phyloP scores from a whole-genome alignment of 2,888 invertebrate species.

The Crematogaster levior region DNA sequence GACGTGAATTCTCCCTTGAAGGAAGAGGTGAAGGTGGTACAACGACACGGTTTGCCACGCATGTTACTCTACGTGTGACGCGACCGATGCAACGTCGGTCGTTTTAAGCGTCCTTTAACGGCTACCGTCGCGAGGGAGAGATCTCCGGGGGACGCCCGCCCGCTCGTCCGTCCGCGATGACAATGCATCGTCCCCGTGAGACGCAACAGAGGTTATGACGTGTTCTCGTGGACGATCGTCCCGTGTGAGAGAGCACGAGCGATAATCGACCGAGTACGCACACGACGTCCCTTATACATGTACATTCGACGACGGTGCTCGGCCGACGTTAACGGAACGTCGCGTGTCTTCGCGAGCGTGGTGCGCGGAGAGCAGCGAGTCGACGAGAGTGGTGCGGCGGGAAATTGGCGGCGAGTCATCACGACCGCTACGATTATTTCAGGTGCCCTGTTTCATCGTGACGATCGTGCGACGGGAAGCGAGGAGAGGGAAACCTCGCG shows the following conservation, averaged over 20 bases:
- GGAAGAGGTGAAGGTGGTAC: background rate
- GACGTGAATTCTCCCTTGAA: background rate
- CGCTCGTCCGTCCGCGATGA: constrained; percentile 1
- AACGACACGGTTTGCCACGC: background rate
- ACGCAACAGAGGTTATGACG: constrained; percentile 10
- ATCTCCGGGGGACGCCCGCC: background rate
- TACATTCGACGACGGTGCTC: background rate
- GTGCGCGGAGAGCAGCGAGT: background rate
- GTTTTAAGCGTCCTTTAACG: background rate
- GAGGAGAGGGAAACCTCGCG: background rate
- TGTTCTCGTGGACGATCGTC: background rate
- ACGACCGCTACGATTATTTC: background rate
- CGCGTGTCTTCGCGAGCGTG: background rate
- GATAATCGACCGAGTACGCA: background rate
- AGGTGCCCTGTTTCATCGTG: background rate
- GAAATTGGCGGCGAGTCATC: background rate
- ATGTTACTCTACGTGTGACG: constrained; percentile 31
- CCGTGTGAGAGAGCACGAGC: too few relatives aligned
- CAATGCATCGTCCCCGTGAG: background rate
- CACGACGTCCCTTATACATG: background rate
- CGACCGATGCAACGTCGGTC: background rate
- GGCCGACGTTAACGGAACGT: background rate
- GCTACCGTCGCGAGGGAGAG: background rate
- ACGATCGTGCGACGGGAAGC: background rate
- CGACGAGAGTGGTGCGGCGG: background rate